Evolutionary conservation across 2,888 invertebrate species (phyloP), one percentile per base, ranked within the genome.

Genomic region (Coleophora deauratella): DNA sequence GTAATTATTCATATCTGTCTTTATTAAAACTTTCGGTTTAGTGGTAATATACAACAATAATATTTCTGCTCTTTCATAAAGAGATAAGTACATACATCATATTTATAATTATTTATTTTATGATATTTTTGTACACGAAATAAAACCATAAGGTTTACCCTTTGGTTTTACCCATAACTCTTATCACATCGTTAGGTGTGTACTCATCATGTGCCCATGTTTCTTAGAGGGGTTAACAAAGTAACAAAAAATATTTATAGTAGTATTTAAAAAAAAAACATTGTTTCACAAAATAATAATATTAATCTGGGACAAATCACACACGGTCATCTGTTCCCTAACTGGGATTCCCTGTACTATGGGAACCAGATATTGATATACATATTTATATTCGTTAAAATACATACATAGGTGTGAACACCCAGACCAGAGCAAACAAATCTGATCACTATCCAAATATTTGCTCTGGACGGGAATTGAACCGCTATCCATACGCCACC

Each of bases 41-140:
- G 72, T 75, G 71, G 69, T 79, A 73, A 62, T 80, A 72, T 77
- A 77, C 80, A 81, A 84, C 81, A 84, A 78, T 81, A 79, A 84
- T 81, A 82, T 72, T 73, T 80, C 66, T 78, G 70, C 64, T 69
- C 76, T 79, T 67, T 70, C 62, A 65, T 50, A 58, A 58, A 61
- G 80, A 73, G 68, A 72, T 74, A 72, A 72, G 66, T 75, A 75
- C 69, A 76, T 71, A 67, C 55, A 65, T 66, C 61, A 59, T 58
- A 51, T 52, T 21, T 46, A 68, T 70, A 67, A 51, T 57, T 67
- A 64, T 66, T 60, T 62, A 55, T 58, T 59, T 60, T 62, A 65
- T 67, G 72, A 74, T 71, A 75, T 70, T 56, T 66, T 54, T 72
- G 67, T 82, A 78, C 72, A 78, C 72, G 77, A 80, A 82, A 81